A percentile compares a stretch with the other conserved stretches of the same genome.
These are phyloP conservation scores for Patella caerulea DNA, from an alignment of 2,888 invertebrate species.

Conservation along the genomic window DNA sequence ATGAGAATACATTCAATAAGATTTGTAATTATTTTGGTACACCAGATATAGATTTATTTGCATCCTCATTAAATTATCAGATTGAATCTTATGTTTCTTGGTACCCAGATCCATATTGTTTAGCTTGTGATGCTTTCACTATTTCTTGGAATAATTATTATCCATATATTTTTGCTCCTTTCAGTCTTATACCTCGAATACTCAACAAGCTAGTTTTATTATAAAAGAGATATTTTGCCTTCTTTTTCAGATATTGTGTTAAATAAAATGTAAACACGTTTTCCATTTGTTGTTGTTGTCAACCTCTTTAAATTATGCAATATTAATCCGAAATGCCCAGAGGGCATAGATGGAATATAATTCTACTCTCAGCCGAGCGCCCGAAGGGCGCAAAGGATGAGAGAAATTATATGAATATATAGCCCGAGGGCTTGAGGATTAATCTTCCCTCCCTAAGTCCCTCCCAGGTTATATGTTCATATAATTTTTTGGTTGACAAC, in stretches of 20 bases:
- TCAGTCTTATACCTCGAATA: slow-evolving; percentile 17
- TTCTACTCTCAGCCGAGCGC: no score
- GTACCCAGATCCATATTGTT: slow-evolving; percentile 28
- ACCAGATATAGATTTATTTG: slow-evolving; percentile 35
- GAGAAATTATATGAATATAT: no score
- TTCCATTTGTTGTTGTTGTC: not conserved
- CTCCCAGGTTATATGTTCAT: not conserved
- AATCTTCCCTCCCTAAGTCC: not conserved
- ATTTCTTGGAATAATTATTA: slow-evolving; percentile 29
- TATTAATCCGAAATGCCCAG: no score
- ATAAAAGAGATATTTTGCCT: slow-evolving; percentile 14
- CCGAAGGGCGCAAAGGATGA: no score
- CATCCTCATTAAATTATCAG: slow-evolving; percentile 30
- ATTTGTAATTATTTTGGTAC: slow-evolving; percentile 22
- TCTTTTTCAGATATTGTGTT: not conserved
- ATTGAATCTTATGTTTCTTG: slow-evolving; percentile 29
- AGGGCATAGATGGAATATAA: no score
- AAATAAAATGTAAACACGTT: not conserved
- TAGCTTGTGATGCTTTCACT: slow-evolving; percentile 26
- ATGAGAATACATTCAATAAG: slow-evolving; percentile 22
- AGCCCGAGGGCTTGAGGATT: not conserved
- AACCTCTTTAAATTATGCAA: no score
- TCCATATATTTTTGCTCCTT: slow-evolving; percentile 36
- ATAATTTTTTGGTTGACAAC: not conserved
- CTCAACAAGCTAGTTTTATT: slow-evolving; percentile 15